Conservation (phyloP, 2,888 invertebrate genomes). For the Folsomia manolachei region DNA sequence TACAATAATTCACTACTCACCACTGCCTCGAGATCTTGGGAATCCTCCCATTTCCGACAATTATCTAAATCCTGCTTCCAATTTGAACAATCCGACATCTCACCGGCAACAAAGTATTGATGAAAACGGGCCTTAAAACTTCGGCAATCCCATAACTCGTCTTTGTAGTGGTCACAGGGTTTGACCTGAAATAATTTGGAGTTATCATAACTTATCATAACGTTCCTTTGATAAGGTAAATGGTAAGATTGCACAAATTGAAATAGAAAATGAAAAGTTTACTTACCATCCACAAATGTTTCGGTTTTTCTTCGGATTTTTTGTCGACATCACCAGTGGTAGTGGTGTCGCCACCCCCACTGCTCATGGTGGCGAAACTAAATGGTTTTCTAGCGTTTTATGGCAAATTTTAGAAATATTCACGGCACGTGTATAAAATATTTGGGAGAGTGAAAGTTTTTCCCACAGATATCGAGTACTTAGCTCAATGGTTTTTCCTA, state of each 20-base stretch:
- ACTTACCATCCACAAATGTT: slow-evolving; percentile 26
- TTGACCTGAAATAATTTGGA: slow-evolving; percentile 75
- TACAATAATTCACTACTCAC: slow-evolving; percentile 63
- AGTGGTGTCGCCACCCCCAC: too few relatives aligned
- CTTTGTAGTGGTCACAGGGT: slow-evolving; percentile 73
- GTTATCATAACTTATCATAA: not conserved
- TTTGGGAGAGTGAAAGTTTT: too few relatives aligned
- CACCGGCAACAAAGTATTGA: slow-evolving; percentile 79
- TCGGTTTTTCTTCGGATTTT: slow-evolving; percentile 13
- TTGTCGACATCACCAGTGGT: too few relatives aligned
- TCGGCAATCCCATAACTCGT: slow-evolving; percentile 77
- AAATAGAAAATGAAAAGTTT: not conserved
- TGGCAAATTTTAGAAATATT: too few relatives aligned
- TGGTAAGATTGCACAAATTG: not conserved
- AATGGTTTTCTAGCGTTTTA: too few relatives aligned
- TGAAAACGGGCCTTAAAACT: slow-evolving; percentile 74
- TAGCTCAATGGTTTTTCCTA: too few relatives aligned
- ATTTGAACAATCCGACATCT: slow-evolving; percentile 68
- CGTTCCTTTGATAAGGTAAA: not conserved
- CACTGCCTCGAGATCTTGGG: slow-evolving; percentile 64
- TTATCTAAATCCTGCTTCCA: slow-evolving; percentile 77
- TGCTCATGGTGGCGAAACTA: not conserved
- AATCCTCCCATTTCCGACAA: slow-evolving; percentile 67
- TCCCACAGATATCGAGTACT: too few relatives aligned
- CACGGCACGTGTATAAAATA: too few relatives aligned